phyloP scores from a whole-genome alignment of 2,113 vertebrate genomes.

The Apeltes quadracus region DNA sequence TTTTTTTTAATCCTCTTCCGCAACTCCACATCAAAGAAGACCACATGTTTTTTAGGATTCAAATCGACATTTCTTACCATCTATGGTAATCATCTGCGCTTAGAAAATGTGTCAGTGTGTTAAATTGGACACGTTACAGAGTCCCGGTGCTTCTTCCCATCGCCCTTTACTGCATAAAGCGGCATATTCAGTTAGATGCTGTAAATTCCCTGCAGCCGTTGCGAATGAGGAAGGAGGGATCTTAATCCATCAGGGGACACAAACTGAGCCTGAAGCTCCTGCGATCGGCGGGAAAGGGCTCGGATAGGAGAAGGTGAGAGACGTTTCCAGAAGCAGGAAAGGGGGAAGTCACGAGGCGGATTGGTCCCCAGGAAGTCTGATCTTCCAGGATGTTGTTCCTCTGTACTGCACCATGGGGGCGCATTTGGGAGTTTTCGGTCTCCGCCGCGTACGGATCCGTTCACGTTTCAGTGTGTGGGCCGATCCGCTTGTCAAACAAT shows the following conservation, averaged over 20 bases:
- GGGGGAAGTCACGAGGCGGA: background rate
- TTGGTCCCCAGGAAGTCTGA: background rate
- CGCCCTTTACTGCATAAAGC: background rate
- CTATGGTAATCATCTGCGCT: background rate
- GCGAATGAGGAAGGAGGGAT: conserved; percentile 18
- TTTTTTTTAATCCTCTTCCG: background rate
- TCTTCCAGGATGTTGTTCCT: background rate
- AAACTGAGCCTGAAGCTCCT: background rate
- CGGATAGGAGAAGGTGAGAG: conserved; percentile 4
- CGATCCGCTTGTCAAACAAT: no score
- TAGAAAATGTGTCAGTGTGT: background rate
- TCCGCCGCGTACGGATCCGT: background rate
- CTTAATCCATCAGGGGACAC: conserved; percentile 38
- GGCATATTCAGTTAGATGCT: conserved; percentile 13
- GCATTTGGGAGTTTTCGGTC: background rate
- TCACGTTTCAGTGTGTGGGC: background rate
- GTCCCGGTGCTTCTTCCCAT: background rate
- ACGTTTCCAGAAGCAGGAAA: background rate
- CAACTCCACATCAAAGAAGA: background rate
- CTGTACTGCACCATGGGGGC: background rate
- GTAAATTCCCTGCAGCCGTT: conserved; percentile 7
- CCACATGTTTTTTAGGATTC: background rate
- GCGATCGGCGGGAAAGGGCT: conserved; percentile 39
- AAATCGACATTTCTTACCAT: background rate
- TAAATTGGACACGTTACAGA: background rate